These are phyloP conservation scores for Dimorphilus gyrociliatus DNA, from an alignment of 2,888 invertebrate genomes.

Conservation along the genomic window DNA sequence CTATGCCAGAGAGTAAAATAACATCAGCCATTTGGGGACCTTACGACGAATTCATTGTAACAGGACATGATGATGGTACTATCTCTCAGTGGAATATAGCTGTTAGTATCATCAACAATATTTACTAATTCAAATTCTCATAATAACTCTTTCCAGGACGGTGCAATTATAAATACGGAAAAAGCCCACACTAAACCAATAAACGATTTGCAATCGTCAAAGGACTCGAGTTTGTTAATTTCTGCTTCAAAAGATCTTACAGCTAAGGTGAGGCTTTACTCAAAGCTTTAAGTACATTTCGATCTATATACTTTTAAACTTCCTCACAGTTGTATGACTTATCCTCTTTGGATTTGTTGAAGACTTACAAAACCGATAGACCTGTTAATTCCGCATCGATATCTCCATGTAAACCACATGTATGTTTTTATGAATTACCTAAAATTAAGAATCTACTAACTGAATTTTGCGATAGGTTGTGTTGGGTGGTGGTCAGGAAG, in stretches of 20 bases:
- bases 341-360: conserved; percentile 64
- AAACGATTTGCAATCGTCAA: conserved; percentile 87
- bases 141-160: conserved; percentile 59
- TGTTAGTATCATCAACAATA: no score
- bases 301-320: not conserved
- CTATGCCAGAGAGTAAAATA: conserved; percentile 55
- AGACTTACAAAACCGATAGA: conserved; percentile 90
- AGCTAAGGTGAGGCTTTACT: conserved; percentile 49
- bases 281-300: not conserved
- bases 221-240: conserved; percentile 84
- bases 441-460: no score
- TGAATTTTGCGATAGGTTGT: conserved; percentile 48
- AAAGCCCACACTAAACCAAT: conserved; percentile 68
- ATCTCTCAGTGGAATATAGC: conserved; percentile 75
- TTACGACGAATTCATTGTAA: conserved; percentile 47
- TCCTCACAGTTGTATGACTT: conserved; percentile 60
- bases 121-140: no score
- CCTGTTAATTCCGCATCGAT: conserved; percentile 96
- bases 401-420: conserved; percentile 86
- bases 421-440: no score
- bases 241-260: conserved; percentile 92
- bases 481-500: conserved; percentile 96
- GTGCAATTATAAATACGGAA: conserved; percentile 58
- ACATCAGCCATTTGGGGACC: conserved; percentile 86
- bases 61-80: conserved; percentile 76